Evolutionary conservation across 1,140 invertebrate genomes (phyloP).

Genomic region (Pantala flavescens): DNA sequence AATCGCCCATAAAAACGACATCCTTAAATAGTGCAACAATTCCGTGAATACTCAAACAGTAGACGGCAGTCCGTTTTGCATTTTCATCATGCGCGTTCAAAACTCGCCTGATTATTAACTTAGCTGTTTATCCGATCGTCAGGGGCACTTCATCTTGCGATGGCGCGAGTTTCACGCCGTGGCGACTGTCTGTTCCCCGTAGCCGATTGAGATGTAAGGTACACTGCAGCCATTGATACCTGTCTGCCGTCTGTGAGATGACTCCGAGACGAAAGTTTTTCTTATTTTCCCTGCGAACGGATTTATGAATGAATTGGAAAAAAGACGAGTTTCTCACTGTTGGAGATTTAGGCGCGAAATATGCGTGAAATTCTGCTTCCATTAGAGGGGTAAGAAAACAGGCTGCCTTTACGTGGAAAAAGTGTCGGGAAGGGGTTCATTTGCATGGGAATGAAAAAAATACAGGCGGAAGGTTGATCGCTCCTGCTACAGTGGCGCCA

Average conservation of each 20-base stretch:
- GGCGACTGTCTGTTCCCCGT: not conserved
- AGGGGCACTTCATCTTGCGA: not conserved
- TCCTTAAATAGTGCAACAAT: too few relatives aligned
- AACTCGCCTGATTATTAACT: not conserved
- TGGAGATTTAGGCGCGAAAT: too few relatives aligned
- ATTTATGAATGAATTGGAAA: conserved; percentile 4
- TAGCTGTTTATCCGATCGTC: not conserved
- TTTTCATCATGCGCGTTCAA: too few relatives aligned
- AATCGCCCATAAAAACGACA: too few relatives aligned
- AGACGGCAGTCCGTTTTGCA: too few relatives aligned
- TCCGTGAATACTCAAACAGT: too few relatives aligned
- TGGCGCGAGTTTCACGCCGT: not conserved
- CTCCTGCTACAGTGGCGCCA: not conserved
- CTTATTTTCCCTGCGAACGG: not conserved
- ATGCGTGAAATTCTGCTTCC: not conserved
- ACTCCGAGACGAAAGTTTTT: not conserved
- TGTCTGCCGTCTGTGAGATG: not conserved
- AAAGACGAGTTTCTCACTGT: not conserved
- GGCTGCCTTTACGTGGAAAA: not conserved
- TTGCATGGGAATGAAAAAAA: too few relatives aligned
- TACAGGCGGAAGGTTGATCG: not conserved
- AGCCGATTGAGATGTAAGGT: not conserved
- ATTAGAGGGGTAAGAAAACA: not conserved
- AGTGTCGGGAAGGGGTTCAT: not conserved
- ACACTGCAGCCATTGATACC: not conserved